These are phyloP conservation scores for Tetranychus truncatus DNA, from an alignment of 2,888 invertebrate species.

Conservation along the genomic window DNA sequence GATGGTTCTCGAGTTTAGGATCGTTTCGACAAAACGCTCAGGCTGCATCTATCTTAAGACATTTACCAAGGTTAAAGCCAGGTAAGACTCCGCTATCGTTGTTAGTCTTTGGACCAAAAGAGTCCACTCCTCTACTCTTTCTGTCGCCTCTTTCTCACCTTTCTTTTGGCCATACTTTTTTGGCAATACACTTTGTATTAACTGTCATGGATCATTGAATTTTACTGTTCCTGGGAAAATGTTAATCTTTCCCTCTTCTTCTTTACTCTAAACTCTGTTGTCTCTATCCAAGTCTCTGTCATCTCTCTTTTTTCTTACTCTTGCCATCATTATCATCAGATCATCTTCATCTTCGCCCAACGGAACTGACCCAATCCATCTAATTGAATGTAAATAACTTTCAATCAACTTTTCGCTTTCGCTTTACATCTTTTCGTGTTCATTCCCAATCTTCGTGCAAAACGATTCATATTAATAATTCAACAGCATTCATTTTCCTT, in stretches of 20 bases:
- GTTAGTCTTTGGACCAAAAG: not conserved
- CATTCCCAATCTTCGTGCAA: too few species aligned
- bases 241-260: not conserved
- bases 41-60: not conserved
- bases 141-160: not conserved
- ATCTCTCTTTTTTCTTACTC: not conserved
- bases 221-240: slow-evolving; percentile 6
- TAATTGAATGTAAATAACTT: too few species aligned
- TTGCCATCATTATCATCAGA: not conserved
- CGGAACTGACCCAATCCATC: not conserved
- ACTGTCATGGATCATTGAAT: slow-evolving; percentile 1
- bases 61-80: not conserved
- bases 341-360: slow-evolving; percentile 1
- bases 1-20: not conserved
- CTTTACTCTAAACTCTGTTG: slow-evolving; percentile 6
- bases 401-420: too few species aligned
- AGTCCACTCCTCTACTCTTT: not conserved
- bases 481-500: too few species aligned
- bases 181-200: not conserved
- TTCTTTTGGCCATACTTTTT: not conserved
- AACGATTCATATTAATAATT: too few species aligned
- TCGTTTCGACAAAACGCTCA: not conserved
- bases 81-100: not conserved
- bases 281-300: slow-evolving; percentile 5
- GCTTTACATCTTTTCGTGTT: too few species aligned